Percentiles rank a stretch among this genome's conserved stretches.
Evolutionary conservation across 1,140 invertebrate species (phyloP).

Genomic region (Phocides pigmalion): DNA sequence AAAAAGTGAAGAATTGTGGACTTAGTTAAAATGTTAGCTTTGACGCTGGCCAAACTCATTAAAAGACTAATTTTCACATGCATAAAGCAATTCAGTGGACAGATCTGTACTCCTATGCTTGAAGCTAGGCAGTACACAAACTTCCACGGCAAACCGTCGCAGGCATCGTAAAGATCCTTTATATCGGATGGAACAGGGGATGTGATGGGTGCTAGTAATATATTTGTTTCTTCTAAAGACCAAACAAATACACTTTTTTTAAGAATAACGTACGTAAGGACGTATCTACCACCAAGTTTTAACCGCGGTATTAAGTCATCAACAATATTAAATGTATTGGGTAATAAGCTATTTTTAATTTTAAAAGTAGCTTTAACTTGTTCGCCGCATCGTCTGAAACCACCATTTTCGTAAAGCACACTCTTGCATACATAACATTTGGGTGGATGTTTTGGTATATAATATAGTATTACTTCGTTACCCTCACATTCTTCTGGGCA

Average conservation of each 20-base stretch:
- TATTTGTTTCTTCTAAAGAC: slow-evolving; percentile 55
- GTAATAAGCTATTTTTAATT: slow-evolving; percentile 45
- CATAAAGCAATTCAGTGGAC: slow-evolving; percentile 70
- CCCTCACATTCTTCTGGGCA: slow-evolving; percentile 76
- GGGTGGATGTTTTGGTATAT: slow-evolving; percentile 66
- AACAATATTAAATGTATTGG: slow-evolving; percentile 50
- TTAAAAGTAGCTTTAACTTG: slow-evolving; percentile 59
- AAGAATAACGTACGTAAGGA: slow-evolving; percentile 48
- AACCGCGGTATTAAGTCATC: slow-evolving; percentile 65
- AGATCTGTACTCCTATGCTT: slow-evolving; percentile 57
- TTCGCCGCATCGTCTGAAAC: slow-evolving; percentile 65
- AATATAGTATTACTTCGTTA: slow-evolving; percentile 67
- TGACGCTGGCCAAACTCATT: slow-evolving; percentile 67
- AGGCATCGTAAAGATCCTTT: slow-evolving; percentile 52
- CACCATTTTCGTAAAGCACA: slow-evolving; percentile 67
- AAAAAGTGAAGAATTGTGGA: slow-evolving; percentile 66
- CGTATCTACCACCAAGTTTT: slow-evolving; percentile 53
- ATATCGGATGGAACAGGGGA: slow-evolving; percentile 54
- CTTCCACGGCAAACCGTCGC: slow-evolving; percentile 63
- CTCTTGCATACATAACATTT: slow-evolving; percentile 69
- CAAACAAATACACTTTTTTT: slow-evolving; percentile 58
- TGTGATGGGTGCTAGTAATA: slow-evolving; percentile 47
- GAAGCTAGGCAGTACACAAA: slow-evolving; percentile 73
- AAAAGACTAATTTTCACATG: slow-evolving; percentile 70
- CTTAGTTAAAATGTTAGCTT: slow-evolving; percentile 50